Conservation (phyloP, 2,888 invertebrate species). For the Noctua janthina region DNA sequence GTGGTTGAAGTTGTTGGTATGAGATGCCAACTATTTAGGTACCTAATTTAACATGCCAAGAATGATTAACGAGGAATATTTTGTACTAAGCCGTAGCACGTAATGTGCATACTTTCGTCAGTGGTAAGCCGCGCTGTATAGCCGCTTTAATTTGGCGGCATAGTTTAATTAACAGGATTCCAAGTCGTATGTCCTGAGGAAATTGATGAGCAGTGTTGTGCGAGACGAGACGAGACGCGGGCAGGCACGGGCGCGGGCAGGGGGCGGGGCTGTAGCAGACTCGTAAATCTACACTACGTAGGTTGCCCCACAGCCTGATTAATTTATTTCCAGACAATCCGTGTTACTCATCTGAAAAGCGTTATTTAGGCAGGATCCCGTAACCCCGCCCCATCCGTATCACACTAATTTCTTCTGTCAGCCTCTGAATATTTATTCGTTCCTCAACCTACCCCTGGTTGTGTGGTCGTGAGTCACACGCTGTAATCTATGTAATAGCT, state of each 20-base stretch:
- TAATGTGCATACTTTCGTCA: constrained; percentile 69
- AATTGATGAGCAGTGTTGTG: constrained; percentile 88
- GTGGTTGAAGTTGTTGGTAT: background rate
- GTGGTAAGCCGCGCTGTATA: constrained; percentile 68
- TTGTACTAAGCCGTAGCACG: background rate
- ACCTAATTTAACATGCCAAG: constrained; percentile 32
- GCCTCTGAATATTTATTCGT: constrained; percentile 67
- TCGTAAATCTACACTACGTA: constrained; percentile 85
- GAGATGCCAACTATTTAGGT: background rate
- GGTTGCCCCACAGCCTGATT: constrained; percentile 81
- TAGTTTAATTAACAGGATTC: constrained; percentile 88
- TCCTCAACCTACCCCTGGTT: constrained; percentile 49
- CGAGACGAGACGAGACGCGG: constrained; percentile 52
- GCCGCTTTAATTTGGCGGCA: constrained; percentile 83
- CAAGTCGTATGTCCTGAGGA: constrained; percentile 84
- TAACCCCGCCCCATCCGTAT: constrained; percentile 65
- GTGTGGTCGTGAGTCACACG: constrained; percentile 53
- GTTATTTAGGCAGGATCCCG: constrained; percentile 73
- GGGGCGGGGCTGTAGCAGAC: constrained; percentile 69
- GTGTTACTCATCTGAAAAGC: constrained; percentile 81
- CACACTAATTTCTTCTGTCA: constrained; percentile 69
- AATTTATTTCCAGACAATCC: constrained; percentile 84
- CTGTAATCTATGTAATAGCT: constrained; percentile 60
- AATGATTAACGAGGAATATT: constrained; percentile 44
- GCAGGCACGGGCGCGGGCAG: constrained; percentile 51